phyloP scores from a whole-genome alignment of 2,888 invertebrate genomes.

The Andrena chrysosceles region DNA sequence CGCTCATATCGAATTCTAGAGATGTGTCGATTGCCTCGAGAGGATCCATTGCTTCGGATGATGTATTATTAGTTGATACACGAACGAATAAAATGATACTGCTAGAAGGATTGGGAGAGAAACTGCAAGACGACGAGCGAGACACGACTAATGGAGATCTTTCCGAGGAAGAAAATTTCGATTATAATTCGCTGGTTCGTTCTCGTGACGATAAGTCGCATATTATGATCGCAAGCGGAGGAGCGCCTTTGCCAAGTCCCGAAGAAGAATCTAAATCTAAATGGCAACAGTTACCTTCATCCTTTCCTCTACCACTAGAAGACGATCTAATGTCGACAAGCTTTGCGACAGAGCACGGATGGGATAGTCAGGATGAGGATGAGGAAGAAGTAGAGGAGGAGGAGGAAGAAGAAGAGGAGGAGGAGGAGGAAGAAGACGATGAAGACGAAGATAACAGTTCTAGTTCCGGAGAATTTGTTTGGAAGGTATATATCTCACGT shows the following conservation, averaged over 20 bases:
- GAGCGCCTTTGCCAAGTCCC: conserved; percentile 82
- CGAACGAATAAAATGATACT: conserved; percentile 85
- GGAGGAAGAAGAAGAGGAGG: conserved; percentile 85
- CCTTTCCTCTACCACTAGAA: conserved; percentile 77
- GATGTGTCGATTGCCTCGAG: conserved; percentile 80
- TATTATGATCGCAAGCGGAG: conserved; percentile 68
- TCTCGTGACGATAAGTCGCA: conserved; percentile 62
- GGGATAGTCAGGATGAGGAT: conserved; percentile 88
- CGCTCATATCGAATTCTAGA: conserved; percentile 82
- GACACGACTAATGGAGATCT: conserved; percentile 76
- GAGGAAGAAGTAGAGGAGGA: conserved; percentile 84
- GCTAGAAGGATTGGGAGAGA: conserved; percentile 77
- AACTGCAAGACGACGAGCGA: conserved; percentile 73
- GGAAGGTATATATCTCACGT: conserved; percentile 87
- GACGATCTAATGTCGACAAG: conserved; percentile 85
- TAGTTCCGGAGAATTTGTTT: conserved; percentile 92
- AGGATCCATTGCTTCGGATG: conserved; percentile 80
- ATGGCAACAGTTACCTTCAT: conserved; percentile 78
- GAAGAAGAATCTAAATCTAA: conserved; percentile 83
- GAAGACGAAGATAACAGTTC: conserved; percentile 88
- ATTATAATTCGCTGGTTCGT: conserved; percentile 62
- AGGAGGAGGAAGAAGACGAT: conserved; percentile 83
- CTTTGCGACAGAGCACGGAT: conserved; percentile 87
- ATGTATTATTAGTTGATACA: conserved; percentile 85
- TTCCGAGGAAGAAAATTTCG: conserved; percentile 78